A percentile compares a stretch with the other conserved stretches of the same genome.
phyloP scores from a whole-genome alignment of 2,797 vertebrate genomes.

The Cuculus canorus region DNA sequence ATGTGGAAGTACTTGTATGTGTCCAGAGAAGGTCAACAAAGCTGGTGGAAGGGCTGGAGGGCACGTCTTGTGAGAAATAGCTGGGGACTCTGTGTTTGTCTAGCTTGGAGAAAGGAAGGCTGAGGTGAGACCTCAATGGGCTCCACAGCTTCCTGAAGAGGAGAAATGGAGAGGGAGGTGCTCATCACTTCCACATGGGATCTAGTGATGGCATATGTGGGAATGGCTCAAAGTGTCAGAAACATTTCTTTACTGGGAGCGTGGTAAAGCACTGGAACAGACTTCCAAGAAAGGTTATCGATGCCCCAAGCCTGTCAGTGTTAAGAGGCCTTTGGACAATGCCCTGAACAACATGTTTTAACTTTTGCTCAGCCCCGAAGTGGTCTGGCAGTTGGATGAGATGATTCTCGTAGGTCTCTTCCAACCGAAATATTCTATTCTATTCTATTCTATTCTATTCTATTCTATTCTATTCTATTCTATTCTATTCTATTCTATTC shows the following conservation, averaged over 20 bases:
- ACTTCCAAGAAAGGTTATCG: not conserved
- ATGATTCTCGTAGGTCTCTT: not conserved
- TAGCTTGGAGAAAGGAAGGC: too few species aligned
- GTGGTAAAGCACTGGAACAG: not conserved
- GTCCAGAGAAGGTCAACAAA: too few species aligned
- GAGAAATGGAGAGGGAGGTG: not conserved
- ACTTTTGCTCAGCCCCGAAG: not conserved
- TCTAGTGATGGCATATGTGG: fast-evolving
- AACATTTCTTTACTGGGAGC: not conserved
- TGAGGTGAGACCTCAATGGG: too few species aligned
- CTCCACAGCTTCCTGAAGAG: too few species aligned
- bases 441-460: not conserved
- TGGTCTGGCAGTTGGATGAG: not conserved
- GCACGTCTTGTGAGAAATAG: too few species aligned
- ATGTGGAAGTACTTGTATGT: too few species aligned
- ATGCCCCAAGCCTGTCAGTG: not conserved
- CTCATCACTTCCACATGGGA: not conserved
- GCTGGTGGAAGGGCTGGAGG: too few species aligned
- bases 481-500: not conserved
- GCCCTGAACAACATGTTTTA: not conserved
- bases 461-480: too few species aligned
- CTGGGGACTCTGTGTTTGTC: too few species aligned
- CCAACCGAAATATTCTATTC: not conserved
- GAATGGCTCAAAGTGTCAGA: not conserved
- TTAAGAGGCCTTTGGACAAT: not conserved